A percentile compares a stretch with the other conserved stretches of the same genome.
Conservation (phyloP, 2,113 vertebrate genomes). For the Urocynchramus pylzowi region DNA sequence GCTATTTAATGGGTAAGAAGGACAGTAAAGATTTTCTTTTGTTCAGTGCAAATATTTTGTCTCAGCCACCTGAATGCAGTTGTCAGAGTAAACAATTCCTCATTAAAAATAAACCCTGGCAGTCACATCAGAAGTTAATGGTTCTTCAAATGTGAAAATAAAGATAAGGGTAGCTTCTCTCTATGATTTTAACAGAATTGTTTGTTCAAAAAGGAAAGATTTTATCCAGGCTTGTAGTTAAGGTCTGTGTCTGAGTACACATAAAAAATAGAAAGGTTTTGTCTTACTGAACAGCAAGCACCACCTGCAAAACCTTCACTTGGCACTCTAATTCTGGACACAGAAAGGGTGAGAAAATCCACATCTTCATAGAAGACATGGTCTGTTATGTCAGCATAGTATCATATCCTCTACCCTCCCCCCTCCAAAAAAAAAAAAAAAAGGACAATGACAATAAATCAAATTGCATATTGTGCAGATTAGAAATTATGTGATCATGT, state of each 20-base stretch:
- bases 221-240: not conserved
- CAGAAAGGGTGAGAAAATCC: not conserved
- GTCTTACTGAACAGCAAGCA: not conserved
- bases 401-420: not conserved
- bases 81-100: constrained; percentile 7
- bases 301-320: not conserved
- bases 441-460: not conserved
- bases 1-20: not conserved
- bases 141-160: constrained; percentile 17
- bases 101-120: not conserved
- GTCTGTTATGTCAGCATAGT: not conserved
- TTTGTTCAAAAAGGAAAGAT: not conserved
- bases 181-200: not conserved
- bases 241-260: not conserved
- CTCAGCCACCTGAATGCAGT: not conserved
- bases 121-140: constrained; percentile 16
- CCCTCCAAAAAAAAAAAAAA: not conserved
- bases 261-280: not conserved
- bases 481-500: not conserved
- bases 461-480: not conserved
- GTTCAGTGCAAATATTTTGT: not conserved
- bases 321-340: not conserved
- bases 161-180: not conserved
- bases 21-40: not conserved
- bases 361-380: not conserved